Conservation (phyloP, 2,888 invertebrate species). For the Lissocephala sabroskyi region DNA sequence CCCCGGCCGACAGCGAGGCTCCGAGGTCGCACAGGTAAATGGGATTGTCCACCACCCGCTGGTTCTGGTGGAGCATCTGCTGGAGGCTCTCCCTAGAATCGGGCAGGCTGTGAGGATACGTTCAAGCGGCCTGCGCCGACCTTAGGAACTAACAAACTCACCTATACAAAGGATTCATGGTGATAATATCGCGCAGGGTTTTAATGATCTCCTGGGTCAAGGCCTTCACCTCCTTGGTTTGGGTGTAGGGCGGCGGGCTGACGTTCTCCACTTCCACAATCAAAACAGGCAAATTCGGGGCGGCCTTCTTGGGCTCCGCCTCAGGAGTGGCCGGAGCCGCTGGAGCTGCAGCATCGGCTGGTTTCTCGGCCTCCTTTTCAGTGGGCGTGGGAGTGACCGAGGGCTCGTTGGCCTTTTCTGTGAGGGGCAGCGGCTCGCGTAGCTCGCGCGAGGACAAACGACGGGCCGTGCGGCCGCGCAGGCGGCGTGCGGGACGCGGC, state of each 20-base stretch:
- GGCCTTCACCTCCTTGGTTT: constrained; percentile 96
- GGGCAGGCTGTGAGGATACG: too few relatives aligned
- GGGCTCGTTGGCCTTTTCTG: too few relatives aligned
- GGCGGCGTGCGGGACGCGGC: constrained; percentile 69
- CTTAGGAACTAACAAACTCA: constrained; percentile 45
- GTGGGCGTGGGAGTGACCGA: constrained; percentile 1
- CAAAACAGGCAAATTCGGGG: constrained; percentile 77
- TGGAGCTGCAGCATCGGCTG: too few relatives aligned
- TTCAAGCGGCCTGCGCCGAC: background rate
- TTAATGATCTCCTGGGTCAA: constrained; percentile 97
- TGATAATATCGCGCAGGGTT: constrained; percentile 97
- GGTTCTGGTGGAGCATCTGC: constrained; percentile 97
- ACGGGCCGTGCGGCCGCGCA: constrained; percentile 72
- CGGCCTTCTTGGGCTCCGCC: background rate
- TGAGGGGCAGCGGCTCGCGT: too few relatives aligned
- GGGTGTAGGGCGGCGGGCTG: constrained; percentile 88
- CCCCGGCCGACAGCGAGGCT: constrained; percentile 94
- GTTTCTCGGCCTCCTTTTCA: background rate
- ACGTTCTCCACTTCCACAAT: constrained; percentile 97
- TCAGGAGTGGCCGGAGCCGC: background rate
- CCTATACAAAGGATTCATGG: constrained; percentile 95
- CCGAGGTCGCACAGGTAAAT: constrained; percentile 97
- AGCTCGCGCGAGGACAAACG: too few relatives aligned
- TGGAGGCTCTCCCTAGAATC: constrained; percentile 90
- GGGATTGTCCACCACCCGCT: constrained; percentile 97